phyloP scores from a whole-genome alignment of 2,888 invertebrate genomes.

The Andrena minutula region DNA sequence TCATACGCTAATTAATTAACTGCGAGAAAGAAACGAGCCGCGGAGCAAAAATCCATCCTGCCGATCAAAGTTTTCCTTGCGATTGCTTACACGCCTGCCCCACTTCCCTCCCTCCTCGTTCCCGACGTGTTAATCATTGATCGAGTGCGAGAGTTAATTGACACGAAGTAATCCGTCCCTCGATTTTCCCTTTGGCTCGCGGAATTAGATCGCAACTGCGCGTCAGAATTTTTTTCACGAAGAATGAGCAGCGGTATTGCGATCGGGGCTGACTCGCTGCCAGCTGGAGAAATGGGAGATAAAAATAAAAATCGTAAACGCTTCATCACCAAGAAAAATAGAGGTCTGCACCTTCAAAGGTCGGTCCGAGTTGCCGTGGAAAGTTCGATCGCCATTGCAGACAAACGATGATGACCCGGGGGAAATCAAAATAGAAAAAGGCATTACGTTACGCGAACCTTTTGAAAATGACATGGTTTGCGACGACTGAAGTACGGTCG shows the following conservation, averaged over 20 bases:
- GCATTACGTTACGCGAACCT: conserved; percentile 18
- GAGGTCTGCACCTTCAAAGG: not conserved
- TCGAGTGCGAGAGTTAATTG: conserved; percentile 4
- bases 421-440: conserved; percentile 60
- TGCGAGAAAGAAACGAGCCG: conserved; percentile 29
- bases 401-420: conserved; percentile 51
- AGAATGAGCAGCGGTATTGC: too few species aligned
- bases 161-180: not conserved
- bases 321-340: conserved; percentile 29
- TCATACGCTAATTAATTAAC: conserved; percentile 68
- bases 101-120: not conserved
- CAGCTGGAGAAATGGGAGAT: too few species aligned
- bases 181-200: not conserved
- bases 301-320: conserved; percentile 11
- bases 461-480: conserved; percentile 21
- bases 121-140: not conserved
- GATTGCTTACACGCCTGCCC: not conserved
- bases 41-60: conserved; percentile 38
- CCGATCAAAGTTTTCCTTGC: conserved; percentile 18
- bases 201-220: not conserved
- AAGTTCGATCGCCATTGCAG: conserved; percentile 42
- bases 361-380: conserved; percentile 19
- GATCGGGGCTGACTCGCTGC: not conserved
- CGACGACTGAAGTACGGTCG: not conserved
- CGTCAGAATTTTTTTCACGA: not conserved